Evolutionary conservation across 2,888 invertebrate species (phyloP), one percentile per base, ranked within the genome.

Genomic region (Nasonovia ribisnigri): DNA sequence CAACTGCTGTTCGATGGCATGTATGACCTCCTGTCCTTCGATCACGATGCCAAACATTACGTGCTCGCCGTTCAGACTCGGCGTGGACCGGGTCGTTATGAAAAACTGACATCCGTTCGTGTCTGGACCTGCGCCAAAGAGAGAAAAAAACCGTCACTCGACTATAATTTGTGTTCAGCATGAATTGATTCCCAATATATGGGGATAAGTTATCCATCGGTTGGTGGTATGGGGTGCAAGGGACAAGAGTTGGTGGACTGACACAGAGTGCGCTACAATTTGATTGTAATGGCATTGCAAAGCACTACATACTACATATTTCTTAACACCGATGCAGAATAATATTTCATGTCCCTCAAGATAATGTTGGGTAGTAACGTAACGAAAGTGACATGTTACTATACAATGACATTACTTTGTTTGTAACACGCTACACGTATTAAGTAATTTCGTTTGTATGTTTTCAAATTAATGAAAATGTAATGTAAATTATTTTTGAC

Each of bases 41-140:
- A 95, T 87, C 26, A 99, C 96, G 96, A 99, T 99, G 95, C 99
- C 99, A 96, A 99, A 99, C 26, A 99, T 99, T 95, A 99, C 99
- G 96, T 99, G 99, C 95, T 98, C 97, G 90, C 98, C 98, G 96
- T 99, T 98, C 91, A 99, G 96, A 98, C 98, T 98, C n/a, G 97
- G 96, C 0, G 98, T 98, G 95, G 97, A 97, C 95, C 97, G 97
- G 6, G 98, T 97, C 48, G 99, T 99, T 95, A 99, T 98, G 96
- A 99, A 99, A 96, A 99, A 99, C 96, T 99, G 99, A 0, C 99
- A 99, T 54, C 99, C 99, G 95, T 99, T 99, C 57, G 99, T 99
- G 96, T 99, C 98, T 51, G 95, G 95, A 8, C 95, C 95, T 95
- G 42, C 13, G 16, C 77, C 6, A 20, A 6, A 77, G 36, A 36